phyloP scores from a whole-genome alignment of 2,888 invertebrate species.

The Andrena camellia region DNA sequence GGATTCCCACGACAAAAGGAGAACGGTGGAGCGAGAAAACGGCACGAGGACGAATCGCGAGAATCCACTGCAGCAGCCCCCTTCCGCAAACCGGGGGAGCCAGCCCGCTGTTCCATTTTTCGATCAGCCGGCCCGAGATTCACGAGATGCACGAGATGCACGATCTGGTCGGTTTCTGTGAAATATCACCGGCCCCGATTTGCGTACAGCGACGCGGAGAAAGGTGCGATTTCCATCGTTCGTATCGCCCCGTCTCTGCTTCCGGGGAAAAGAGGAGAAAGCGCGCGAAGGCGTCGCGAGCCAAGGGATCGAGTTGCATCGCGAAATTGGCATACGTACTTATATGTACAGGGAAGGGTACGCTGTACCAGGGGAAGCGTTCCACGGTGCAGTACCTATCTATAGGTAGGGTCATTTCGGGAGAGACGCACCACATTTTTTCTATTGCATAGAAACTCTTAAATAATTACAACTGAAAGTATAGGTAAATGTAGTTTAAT shows the following conservation, averaged over 20 bases:
- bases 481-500: too few relatives aligned
- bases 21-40: conserved; percentile 30
- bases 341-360: too few relatives aligned
- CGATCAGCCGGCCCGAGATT: conserved; percentile 23
- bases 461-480: too few relatives aligned
- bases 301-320: conserved; percentile 5
- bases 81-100: not conserved
- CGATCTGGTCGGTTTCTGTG: conserved; percentile 55
- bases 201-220: conserved; percentile 53
- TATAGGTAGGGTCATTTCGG: too few relatives aligned
- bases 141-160: conserved; percentile 56
- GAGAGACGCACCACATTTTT: too few relatives aligned
- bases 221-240: conserved; percentile 57
- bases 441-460: too few relatives aligned
- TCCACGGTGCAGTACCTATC: too few relatives aligned
- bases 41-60: conserved; percentile 14
- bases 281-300: conserved; percentile 15
- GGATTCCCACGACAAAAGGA: conserved; percentile 51
- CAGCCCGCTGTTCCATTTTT: conserved; percentile 48
- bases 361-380: too few relatives aligned
- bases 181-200: conserved; percentile 60
- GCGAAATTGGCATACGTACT: not conserved
- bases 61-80: not conserved
- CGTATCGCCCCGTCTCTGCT: conserved; percentile 15
- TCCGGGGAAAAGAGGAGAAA: conserved; percentile 41